Evolutionary conservation across 2,888 invertebrate genomes (phyloP), one percentile per base, ranked within the genome.

Genomic region (Eucriotettix oculatus): DNA sequence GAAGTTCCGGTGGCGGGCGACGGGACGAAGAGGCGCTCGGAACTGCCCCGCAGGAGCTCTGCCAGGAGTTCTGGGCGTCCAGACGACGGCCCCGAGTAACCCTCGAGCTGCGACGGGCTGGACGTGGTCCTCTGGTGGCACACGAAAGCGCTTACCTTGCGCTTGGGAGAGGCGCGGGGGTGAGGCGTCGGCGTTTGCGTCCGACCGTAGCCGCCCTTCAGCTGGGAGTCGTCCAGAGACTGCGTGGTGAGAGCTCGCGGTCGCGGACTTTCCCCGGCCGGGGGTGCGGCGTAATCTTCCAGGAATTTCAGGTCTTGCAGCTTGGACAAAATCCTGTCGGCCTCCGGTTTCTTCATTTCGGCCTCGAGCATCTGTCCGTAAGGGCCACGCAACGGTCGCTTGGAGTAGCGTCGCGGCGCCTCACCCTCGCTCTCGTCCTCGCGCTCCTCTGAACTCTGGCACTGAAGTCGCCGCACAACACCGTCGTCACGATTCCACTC

Each of bases 301-400:
- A 79, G 68, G 67, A 79, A 79, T 66, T 77, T 76, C 56, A 83
- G 73, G 54, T 83, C 81, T 63, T 78, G 75, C 66, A 75, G 71
- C 67, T 79, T 79, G 52, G 75, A 67, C 44, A 69, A 67, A 63
- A 74, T 74, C 42, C 68, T 59, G 41, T 55, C 60, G 1, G 63
- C 57, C 52, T 64, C 63, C 0, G 85, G 84, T 68, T 85, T 85
- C 63, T 85, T 86, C 84, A 87, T 86, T 74, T 87, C 87, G 0
- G 86, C 86, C 69, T 87, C 87, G 41, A 87, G 73, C 87, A 87
- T 87, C 71, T 87, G 86, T 0, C 86, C 86, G 67, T 87, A 87
- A 0, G 87, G 87, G 1, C 87, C 87, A 16, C 87, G 77, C 10
- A 87, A 73, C 0, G 87, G 86, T 29, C 86, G 76, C 69, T 87